Conservation (phyloP, 53 echinoderm and acorn worm genomes). For the Antedon mediterranea region DNA sequence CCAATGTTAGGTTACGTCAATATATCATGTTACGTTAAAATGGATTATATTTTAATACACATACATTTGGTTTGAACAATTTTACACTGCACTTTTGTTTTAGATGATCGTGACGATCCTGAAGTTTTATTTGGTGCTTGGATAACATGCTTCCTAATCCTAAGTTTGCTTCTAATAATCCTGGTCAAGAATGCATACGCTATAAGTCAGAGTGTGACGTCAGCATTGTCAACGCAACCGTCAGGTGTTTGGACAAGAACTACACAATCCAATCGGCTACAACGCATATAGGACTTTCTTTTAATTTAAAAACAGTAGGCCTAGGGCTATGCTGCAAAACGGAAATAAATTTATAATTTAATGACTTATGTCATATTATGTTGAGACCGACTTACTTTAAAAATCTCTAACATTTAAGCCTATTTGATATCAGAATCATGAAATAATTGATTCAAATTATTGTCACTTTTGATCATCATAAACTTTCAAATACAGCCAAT, state of each 20-base stretch:
- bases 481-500: too few relatives aligned
- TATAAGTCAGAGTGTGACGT: background rate
- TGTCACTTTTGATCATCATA: too few relatives aligned
- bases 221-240: background rate
- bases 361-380: too few relatives aligned
- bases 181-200: background rate
- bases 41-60: background rate
- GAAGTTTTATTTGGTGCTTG: background rate
- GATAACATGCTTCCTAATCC: background rate
- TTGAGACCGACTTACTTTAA: too few relatives aligned
- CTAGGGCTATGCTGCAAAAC: too few relatives aligned
- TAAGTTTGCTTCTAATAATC: background rate
- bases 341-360: too few relatives aligned
- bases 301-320: too few relatives aligned
- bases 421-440: too few relatives aligned
- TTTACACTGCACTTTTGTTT: too few relatives aligned
- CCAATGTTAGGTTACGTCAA: background rate
- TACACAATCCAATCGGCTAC: background rate
- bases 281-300: background rate
- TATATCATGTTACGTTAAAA: background rate
- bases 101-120: background rate
- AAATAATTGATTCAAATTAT: too few relatives aligned
- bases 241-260: background rate
- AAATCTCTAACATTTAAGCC: too few relatives aligned
- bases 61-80: background rate